Evolutionary conservation across 2,113 vertebrate species (phyloP).

Genomic region (Bubo scandiacus): DNA sequence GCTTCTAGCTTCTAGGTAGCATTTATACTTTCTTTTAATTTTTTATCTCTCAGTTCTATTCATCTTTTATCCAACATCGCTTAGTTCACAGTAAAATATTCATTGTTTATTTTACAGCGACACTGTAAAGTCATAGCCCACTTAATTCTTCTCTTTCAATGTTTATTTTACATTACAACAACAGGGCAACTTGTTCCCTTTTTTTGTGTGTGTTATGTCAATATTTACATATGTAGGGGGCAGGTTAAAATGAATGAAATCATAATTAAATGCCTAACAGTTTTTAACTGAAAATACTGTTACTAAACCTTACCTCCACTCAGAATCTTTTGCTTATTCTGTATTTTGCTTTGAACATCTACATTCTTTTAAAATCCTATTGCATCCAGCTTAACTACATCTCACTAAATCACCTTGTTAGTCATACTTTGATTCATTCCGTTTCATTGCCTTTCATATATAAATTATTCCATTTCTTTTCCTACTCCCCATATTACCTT

Average conservation of each 20-base stretch:
- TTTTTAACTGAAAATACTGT: not conserved
- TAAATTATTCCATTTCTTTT: constrained; percentile 18
- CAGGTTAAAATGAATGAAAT: not conserved
- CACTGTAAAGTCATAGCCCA: not conserved
- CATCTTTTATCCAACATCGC: not conserved
- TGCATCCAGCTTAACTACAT: not conserved
- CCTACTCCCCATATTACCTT: not conserved
- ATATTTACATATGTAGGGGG: not conserved
- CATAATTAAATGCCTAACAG: not conserved
- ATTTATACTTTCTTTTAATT: not conserved
- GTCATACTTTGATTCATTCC: constrained; percentile 47
- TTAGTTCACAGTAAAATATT: not conserved
- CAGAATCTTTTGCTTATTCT: not conserved
- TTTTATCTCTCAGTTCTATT: not conserved
- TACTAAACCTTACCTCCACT: not conserved
- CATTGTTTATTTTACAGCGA: not conserved
- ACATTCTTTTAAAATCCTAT: not conserved
- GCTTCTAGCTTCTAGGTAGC: not conserved
- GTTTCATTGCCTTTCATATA: constrained; percentile 48
- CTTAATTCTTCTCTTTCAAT: not conserved
- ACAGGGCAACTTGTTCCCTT: not conserved
- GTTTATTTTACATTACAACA: not conserved
- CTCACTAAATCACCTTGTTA: constrained; percentile 18
- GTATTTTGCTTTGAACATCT: not conserved
- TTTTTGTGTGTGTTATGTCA: not conserved